Conservation (phyloP, 2,797 vertebrate species). For the Loriculus beryllinus region DNA sequence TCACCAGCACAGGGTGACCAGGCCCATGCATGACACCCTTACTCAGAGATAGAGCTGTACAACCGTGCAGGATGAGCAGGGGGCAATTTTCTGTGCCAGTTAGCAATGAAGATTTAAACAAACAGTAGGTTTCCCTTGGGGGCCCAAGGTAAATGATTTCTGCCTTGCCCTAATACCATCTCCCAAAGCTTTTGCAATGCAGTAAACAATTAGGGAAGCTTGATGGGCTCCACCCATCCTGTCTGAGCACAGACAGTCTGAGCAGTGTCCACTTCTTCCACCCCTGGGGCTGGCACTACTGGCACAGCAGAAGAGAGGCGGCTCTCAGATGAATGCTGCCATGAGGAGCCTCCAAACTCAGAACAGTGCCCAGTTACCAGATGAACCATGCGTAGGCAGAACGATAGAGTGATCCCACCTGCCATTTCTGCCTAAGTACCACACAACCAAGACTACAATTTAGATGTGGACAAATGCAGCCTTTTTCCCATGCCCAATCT, state of each 20-base stretch:
- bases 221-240: neutral
- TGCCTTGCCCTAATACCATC: neutral
- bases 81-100: neutral
- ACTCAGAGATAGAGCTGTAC: neutral
- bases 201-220: neutral
- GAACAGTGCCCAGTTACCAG: neutral
- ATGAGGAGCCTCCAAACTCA: neutral
- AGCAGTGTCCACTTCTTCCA: neutral
- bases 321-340: neutral
- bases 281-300: neutral
- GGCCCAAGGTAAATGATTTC: neutral
- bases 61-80: accelerated
- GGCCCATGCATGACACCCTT: accelerated
- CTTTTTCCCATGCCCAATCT: neutral
- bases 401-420: neutral
- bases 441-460: neutral
- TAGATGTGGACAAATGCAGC: neutral
- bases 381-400: neutral
- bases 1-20: neutral
- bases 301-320: neutral
- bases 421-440: neutral
- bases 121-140: neutral
- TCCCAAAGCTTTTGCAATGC: neutral
- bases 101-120: neutral
- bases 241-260: neutral